Percentiles rank a stretch among this genome's conserved stretches.
phyloP scores from a whole-genome alignment of 2,113 vertebrate genomes.

The Ctenomys sociabilis region DNA sequence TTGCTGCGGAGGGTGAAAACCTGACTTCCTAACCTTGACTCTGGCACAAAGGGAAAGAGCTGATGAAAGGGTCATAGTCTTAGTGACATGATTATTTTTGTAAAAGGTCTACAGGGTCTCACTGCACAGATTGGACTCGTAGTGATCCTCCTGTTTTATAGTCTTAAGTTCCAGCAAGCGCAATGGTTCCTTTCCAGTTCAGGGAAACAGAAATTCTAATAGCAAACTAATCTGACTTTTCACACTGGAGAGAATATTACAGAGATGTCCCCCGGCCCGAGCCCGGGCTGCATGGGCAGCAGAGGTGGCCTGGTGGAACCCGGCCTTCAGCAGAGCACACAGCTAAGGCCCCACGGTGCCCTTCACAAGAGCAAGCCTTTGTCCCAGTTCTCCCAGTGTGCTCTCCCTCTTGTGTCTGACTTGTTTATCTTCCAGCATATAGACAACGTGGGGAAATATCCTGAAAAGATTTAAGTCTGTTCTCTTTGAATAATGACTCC shows the following conservation, averaged over 20 bases:
- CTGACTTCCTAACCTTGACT: conserved; percentile 48
- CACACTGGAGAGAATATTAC: conserved; percentile 23
- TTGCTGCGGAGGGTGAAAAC: conserved; percentile 17
- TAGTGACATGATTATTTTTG: no score
- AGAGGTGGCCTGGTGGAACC: neutral
- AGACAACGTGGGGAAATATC: neutral
- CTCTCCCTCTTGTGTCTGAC: neutral
- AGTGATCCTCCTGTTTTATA: neutral
- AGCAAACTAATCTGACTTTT: conserved; percentile 50
- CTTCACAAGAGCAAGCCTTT: neutral
- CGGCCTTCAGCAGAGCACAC: neutral
- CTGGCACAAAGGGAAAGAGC: conserved; percentile 60
- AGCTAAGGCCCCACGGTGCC: neutral
- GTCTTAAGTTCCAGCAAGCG: conserved; percentile 51
- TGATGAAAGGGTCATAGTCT: conserved; percentile 29
- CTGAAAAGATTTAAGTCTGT: neutral
- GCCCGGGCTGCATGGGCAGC: neutral
- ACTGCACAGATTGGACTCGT: no score
- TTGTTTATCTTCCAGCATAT: neutral
- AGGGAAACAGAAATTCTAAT: conserved; percentile 52
- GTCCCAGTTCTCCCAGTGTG: neutral
- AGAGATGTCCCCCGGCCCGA: neutral
- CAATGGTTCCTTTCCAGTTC: conserved; percentile 51
- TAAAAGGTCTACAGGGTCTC: no score
- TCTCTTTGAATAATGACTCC: conserved; percentile 21